A percentile compares a stretch with the other conserved stretches of the same genome.
These are phyloP conservation scores for Melanophora roralis DNA, from an alignment of 2,888 invertebrate genomes.

Conservation along the genomic window DNA sequence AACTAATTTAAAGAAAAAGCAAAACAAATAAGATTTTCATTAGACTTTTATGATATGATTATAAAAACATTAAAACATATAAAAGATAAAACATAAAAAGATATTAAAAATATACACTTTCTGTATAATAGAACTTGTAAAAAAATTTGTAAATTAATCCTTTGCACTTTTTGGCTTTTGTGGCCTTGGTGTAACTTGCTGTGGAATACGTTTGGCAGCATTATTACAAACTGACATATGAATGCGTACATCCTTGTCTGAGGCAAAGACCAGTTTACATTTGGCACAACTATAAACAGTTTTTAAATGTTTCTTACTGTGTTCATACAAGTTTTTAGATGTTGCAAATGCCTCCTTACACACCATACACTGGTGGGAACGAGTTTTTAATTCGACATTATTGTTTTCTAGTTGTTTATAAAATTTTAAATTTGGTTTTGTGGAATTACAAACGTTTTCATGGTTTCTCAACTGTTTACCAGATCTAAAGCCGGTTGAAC, in stretches of 20 bases:
- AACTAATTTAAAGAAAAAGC: too few relatives aligned
- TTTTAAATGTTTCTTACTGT: constrained; percentile 32
- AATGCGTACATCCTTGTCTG: constrained; percentile 21
- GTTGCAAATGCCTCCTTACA: not conserved
- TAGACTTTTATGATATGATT: too few relatives aligned
- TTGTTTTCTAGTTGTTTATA: not conserved
- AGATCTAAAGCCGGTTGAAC: not conserved
- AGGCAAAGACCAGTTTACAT: constrained; percentile 43
- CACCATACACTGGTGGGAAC: not conserved
- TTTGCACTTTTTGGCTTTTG: constrained; percentile 1
- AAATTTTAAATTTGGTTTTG: not conserved
- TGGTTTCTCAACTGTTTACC: not conserved
- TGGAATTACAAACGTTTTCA: not conserved
- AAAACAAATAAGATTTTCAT: too few relatives aligned
- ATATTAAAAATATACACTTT: not conserved
- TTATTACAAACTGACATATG: constrained; percentile 49
- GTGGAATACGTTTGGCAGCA: not conserved
- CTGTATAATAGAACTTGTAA: not conserved
- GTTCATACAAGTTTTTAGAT: not conserved
- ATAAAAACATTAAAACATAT: not conserved
- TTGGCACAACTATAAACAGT: constrained; percentile 41
- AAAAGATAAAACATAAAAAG: too few relatives aligned
- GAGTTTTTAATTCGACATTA: not conserved
- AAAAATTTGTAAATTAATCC: too few relatives aligned
- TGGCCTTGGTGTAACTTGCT: constrained; percentile 19